Conservation (phyloP, 2,888 invertebrate species). For the Orthosia incerta region DNA sequence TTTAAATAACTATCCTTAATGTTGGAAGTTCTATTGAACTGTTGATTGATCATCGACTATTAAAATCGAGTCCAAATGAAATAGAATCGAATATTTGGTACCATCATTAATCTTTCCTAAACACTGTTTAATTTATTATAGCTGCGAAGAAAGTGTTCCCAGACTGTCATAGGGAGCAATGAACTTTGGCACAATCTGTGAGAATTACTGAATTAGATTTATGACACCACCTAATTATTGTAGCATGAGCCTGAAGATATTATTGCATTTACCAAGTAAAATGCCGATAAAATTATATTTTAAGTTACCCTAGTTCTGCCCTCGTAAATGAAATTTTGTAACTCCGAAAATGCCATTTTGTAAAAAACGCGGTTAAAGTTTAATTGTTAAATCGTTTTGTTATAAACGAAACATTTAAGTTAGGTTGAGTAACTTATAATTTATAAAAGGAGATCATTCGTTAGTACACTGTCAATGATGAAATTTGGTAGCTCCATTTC, state of each 20-base stretch:
- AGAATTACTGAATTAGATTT: conserved; percentile 48
- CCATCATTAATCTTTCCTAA: conserved; percentile 79
- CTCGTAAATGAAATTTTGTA: no score
- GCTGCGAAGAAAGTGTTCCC: conserved; percentile 64
- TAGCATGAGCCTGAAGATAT: conserved; percentile 47
- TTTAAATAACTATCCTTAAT: conserved; percentile 64
- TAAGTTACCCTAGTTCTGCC: background rate
- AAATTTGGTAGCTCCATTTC: background rate
- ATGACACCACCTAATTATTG: conserved; percentile 49
- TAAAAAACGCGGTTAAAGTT: no score
- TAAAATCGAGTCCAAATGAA: conserved; percentile 75
- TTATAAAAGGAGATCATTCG: background rate
- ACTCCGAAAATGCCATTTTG: no score
- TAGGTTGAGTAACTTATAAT: no score
- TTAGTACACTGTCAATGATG: no score
- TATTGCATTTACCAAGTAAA: conserved; percentile 22
- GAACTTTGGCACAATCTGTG: conserved; percentile 51
- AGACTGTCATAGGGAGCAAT: conserved; percentile 54
- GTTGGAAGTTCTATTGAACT: conserved; percentile 63
- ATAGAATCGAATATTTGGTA: conserved; percentile 73
- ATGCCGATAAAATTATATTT: conserved; percentile 32
- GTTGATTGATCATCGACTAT: conserved; percentile 80
- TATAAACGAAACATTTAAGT: no score
- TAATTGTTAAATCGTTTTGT: no score
- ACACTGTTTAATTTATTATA: conserved; percentile 71